These are phyloP conservation scores for Megathymus violae DNA, from an alignment of 1,140 invertebrate genomes.

Conservation along the genomic window DNA sequence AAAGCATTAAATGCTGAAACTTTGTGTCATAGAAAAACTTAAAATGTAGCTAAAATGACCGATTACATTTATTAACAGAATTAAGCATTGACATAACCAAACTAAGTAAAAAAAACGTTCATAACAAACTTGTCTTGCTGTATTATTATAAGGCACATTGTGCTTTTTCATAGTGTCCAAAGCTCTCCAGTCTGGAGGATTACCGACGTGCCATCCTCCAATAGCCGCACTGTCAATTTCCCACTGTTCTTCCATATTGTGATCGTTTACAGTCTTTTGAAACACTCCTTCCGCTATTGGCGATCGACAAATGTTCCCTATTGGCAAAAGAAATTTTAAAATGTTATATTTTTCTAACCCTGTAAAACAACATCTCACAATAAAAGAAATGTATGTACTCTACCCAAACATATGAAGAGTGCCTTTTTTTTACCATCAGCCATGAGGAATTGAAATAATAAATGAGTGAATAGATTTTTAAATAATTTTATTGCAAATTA, in stretches of 20 bases:
- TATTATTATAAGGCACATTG: conserved; percentile 89
- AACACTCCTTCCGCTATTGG: conserved; percentile 97
- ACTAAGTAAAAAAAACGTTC: no score
- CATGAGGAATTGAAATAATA: conserved; percentile 41
- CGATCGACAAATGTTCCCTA: conserved; percentile 97
- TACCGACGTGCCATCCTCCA: conserved; percentile 93
- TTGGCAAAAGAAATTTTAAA: conserved; percentile 41
- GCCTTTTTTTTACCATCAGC: conserved; percentile 68
- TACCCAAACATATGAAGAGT: conserved; percentile 78
- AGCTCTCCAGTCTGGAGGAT: conserved; percentile 91
- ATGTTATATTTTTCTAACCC: background rate
- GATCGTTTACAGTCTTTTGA: conserved; percentile 87
- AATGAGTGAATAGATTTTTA: no score
- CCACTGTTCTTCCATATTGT: conserved; percentile 87
- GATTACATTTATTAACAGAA: no score
- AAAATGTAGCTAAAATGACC: no score
- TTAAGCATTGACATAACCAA: no score
- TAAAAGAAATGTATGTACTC: conserved; percentile 3
- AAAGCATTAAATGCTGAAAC: no score
- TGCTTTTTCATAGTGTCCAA: conserved; percentile 88
- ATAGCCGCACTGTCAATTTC: conserved; percentile 95
- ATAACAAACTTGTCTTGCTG: conserved; percentile 89
- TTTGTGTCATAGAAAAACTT: no score
- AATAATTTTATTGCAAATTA: no score
- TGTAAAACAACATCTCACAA: conserved; percentile 7